Percentiles rank a stretch among this genome's conserved stretches.
Conservation (phyloP, 2,797 vertebrate genomes). For the Sebastes melanostomus region DNA sequence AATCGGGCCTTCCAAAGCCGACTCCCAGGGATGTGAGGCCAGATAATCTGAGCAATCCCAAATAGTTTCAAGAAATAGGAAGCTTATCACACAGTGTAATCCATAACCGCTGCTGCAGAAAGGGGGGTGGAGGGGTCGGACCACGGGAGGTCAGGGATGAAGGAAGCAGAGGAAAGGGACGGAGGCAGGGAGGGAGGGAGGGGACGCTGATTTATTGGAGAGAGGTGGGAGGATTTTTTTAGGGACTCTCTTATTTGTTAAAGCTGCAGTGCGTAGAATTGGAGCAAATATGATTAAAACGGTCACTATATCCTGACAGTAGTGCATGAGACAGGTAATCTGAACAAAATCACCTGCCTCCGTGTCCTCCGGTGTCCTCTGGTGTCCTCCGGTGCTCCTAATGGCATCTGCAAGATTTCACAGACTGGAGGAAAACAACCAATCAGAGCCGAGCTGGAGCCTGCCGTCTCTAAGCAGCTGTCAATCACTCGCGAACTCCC, state of each 20-base stretch:
- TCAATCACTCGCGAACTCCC: too few relatives aligned
- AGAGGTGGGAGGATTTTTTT: slow-evolving; percentile 22
- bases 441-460: too few relatives aligned
- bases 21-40: slow-evolving; percentile 77
- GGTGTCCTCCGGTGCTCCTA: too few relatives aligned
- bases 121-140: slow-evolving; percentile 8
- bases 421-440: too few relatives aligned
- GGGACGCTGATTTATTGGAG: slow-evolving; percentile 30
- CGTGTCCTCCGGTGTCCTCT: too few relatives aligned
- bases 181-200: slow-evolving; percentile 28
- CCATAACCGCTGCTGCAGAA: slow-evolving; percentile 68
- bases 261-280: too few relatives aligned
- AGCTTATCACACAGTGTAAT: slow-evolving; percentile 88
- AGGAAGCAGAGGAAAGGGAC: slow-evolving; percentile 65
- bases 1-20: slow-evolving; percentile 75
- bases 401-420: too few relatives aligned
- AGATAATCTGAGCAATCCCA: slow-evolving; percentile 84
- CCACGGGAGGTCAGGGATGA: slow-evolving; percentile 56
- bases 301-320: too few relatives aligned
- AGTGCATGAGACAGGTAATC: too few relatives aligned
- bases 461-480: too few relatives aligned
- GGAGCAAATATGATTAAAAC: too few relatives aligned
- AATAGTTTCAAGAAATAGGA: slow-evolving; percentile 85
- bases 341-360: too few relatives aligned
- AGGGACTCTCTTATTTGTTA: background rate